These are phyloP conservation scores for Cisticola juncidis DNA, from an alignment of 2,113 vertebrate species.

Conservation along the genomic window DNA sequence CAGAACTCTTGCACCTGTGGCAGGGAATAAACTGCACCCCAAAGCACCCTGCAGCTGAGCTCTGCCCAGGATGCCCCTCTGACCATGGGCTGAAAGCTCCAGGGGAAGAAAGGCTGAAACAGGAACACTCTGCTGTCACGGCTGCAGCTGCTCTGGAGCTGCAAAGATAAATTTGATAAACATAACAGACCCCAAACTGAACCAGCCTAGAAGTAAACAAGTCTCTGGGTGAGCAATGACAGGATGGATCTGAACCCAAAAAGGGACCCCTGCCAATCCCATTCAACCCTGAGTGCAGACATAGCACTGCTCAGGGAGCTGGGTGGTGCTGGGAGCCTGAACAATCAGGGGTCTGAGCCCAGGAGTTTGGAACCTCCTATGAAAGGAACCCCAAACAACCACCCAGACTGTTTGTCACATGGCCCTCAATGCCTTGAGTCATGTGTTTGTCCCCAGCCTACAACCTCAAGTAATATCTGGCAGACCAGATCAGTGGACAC, in stretches of 20 bases:
- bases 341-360: neutral
- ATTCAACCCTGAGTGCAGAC: neutral
- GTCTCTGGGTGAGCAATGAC: neutral
- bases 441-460: neutral
- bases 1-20: neutral
- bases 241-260: neutral
- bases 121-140: neutral
- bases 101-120: neutral
- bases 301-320: neutral
- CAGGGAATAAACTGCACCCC: neutral
- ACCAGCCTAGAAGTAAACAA: neutral
- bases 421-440: neutral
- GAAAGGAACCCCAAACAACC: neutral
- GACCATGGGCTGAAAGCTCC: neutral
- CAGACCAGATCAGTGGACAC: accelerated
- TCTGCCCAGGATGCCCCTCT: neutral
- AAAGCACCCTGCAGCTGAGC: neutral
- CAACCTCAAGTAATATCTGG: accelerated
- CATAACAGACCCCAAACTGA: neutral
- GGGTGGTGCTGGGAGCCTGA: neutral
- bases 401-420: neutral
- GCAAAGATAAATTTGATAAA: no score
- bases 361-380: neutral
- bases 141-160: neutral
- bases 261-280: neutral